phyloP scores from a whole-genome alignment of 2,888 invertebrate species.

The Clanis bilineata region DNA sequence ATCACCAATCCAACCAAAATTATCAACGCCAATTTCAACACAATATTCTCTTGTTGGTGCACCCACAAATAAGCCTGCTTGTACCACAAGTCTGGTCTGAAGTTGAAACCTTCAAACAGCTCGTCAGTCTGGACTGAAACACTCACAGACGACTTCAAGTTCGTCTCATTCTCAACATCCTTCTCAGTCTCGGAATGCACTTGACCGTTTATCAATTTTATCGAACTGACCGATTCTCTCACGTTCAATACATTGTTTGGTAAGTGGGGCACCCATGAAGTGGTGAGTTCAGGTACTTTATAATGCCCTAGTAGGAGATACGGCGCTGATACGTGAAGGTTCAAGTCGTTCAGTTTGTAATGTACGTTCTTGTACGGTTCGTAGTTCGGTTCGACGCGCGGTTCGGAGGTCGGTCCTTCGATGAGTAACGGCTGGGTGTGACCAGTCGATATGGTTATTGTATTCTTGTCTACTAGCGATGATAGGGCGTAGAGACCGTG shows the following conservation, averaged over 20 bases:
- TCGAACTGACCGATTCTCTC: constrained; percentile 46
- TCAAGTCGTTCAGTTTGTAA: constrained; percentile 68
- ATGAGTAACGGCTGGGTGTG: constrained; percentile 87
- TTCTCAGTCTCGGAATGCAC: constrained; percentile 57
- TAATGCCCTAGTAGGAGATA: constrained; percentile 85
- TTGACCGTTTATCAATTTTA: constrained; percentile 69
- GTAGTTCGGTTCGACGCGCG: constrained; percentile 51
- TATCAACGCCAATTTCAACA: constrained; percentile 86
- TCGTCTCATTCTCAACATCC: constrained; percentile 70
- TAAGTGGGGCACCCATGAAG: constrained; percentile 68
- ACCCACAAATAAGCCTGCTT: constrained; percentile 83
- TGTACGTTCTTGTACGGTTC: constrained; percentile 78
- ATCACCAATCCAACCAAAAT: constrained; percentile 86
- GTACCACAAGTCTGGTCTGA: constrained; percentile 68
- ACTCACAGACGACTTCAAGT: constrained; percentile 68
- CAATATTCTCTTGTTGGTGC: constrained; percentile 89
- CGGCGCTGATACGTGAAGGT: constrained; percentile 68
- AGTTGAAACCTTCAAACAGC: constrained; percentile 65
- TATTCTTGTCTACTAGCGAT: constrained; percentile 94
- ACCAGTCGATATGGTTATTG: constrained; percentile 89
- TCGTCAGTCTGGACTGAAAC: constrained; percentile 84
- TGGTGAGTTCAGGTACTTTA: constrained; percentile 84
- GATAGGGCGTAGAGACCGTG: constrained; percentile 96
- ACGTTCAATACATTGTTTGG: constrained; percentile 62
- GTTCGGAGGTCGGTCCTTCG: constrained; percentile 84